Base-by-base conservation (phyloP, 2,888 invertebrate genomes). In the Hoplodrina ambigua region DNA sequence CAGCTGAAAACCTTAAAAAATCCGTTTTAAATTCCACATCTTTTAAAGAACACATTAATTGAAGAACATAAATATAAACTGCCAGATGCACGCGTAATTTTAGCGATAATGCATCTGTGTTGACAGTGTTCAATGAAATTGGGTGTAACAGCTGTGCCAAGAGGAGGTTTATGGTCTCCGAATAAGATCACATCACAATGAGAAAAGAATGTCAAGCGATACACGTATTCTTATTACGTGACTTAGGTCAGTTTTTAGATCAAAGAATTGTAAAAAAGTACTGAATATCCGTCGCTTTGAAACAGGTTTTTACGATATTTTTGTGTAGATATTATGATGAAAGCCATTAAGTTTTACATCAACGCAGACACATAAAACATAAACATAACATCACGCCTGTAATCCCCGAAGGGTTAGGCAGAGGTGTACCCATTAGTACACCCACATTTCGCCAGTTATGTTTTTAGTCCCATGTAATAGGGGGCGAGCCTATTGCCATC, bases 221-320 rank as follows among this genome's bases (percentile, higher is more conserved):
- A n/a, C 57, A 61, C 11, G 73, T 72, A 46, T 17, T 49, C 19
- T 46, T 46, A 55, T 57, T 56, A 49, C 44, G 68, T 83, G 80
- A 57, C 72, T 61, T 73, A 83, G 82, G 82, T 82, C 83, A 83
- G 82, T 74, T 69, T 69, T 56, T 64, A 76, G 76, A 82, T 81
- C 76, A 83, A 82, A 50, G 59, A 66, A n/a, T 55, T 25, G 15
- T 41, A n/a, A 53, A 33, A 74, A 55, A 57, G 25, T 46, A 11
- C 2, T 11, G 10, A 52, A 7, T 70, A 66, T 52, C 49, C 50
- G 58, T 53, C 59, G 46, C 79, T 54, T 62, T 66, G 62, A 54
- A 64, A 56, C 20, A 59, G 0, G 11, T 19, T 50, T 73, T 55
- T 25, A 66, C 0, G 46, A 62, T 52, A 25, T 58, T 61, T 54